Evolutionary conservation across 2,113 vertebrate genomes (phyloP), one percentile per base, ranked within the genome.

Genomic region (Lonchura striata): DNA sequence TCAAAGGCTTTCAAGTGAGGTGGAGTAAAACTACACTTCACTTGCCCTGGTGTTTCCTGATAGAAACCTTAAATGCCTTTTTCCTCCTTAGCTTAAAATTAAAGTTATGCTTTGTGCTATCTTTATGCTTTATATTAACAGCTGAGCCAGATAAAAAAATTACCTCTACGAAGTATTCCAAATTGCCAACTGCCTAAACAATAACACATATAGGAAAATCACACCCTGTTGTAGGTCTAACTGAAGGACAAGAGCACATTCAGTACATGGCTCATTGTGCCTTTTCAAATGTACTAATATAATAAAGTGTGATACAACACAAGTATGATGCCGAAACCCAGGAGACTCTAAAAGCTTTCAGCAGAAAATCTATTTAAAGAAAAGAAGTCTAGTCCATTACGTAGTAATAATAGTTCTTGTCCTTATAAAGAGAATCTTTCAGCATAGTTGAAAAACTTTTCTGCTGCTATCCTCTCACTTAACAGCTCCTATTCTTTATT

Each of bases 131-230:
- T 88, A 13, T 47, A 30, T 66, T 95, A 95, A 54, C 24, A 76
- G 13, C 49, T 64, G 77, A 95, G 37, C 31, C 64, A 96, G 80
- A 91, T 72, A 90, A 75, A 83, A 61, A 22, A 86, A 92, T 83
- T 90, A 68, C 53, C 28, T 65, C 49, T 77, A 24, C 13, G 46
- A 81, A 91, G n/a, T 78, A 78, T n/a, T 18, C 16, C 5, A 17
- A 53, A 31, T 44, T 60, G 19, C 12, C 50, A 88, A 46, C 39
- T 28, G 13, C 59, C n/a, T 87, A 86, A 92, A 89, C 31, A 86
- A 85, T 82, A 94, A 76, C 44, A 53, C 30, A 14, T 1, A 5
- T 70, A 92, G 90, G 64, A 89, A 95, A 95, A 94, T 86, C 82
- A 59, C 33, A 77, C 2, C 2, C 33, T 86, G 41, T 28, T 92